A percentile compares a stretch with the other conserved stretches of the same genome.
phyloP scores from a whole-genome alignment of 1,140 invertebrate species.

The Drosophila tropicalis region DNA sequence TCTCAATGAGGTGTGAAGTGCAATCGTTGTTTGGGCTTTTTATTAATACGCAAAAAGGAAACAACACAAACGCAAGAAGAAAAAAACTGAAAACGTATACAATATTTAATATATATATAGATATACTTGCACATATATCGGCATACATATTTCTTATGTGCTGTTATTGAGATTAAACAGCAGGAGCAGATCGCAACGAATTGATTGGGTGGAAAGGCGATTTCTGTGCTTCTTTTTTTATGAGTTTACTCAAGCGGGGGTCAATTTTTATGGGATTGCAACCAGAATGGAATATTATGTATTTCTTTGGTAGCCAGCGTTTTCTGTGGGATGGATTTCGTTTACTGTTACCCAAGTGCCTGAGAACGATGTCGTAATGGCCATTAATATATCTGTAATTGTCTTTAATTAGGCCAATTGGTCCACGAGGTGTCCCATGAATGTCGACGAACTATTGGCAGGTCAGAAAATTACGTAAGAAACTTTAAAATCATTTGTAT shows the following conservation, averaged over 20 bases:
- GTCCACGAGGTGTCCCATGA: background rate
- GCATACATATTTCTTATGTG: constrained; percentile 64
- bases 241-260: constrained; percentile 21
- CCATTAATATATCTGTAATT: constrained; percentile 27
- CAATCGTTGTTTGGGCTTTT: constrained; percentile 76
- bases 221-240: constrained; percentile 44
- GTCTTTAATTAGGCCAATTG: constrained; percentile 2
- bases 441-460: background rate
- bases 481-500: background rate
- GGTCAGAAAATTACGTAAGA: background rate
- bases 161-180: constrained; percentile 35
- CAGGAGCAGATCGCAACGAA: constrained; percentile 31
- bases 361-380: constrained; percentile 25
- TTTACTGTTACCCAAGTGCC: constrained; percentile 27
- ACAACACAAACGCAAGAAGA: background rate
- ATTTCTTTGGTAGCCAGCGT: background rate
- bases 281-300: constrained; percentile 6
- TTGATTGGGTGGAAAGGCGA: constrained; percentile 29
- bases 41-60: constrained; percentile 75
- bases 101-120: constrained; percentile 11
- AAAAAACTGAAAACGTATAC: background rate
- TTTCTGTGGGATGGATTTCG: constrained; percentile 7
- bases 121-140: background rate
- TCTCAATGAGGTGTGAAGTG: constrained; percentile 83
- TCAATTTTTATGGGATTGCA: constrained; percentile 24